A percentile compares a stretch with the other conserved stretches of the same genome.
Conservation (phyloP, 2,797 vertebrate genomes). For the Sebastes melanostomus region DNA sequence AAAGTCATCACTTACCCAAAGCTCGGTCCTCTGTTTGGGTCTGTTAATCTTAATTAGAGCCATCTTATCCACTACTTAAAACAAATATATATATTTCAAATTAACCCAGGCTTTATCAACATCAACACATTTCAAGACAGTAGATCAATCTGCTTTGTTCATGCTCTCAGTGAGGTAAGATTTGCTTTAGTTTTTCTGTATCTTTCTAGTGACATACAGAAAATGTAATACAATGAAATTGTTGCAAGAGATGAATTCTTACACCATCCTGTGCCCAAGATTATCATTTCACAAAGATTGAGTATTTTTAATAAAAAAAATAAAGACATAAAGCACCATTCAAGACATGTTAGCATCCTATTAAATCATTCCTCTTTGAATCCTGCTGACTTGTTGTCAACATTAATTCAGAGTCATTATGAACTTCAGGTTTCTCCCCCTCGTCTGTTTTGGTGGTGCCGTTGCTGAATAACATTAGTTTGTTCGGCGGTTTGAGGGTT, state of each 20-base stretch:
- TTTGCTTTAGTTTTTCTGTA: not conserved
- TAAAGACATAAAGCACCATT: not conserved
- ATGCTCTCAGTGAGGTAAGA: not conserved
- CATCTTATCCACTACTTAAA: not conserved
- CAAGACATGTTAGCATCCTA: not conserved
- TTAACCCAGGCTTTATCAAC: not conserved
- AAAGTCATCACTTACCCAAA: not conserved
- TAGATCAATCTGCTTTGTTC: not conserved
- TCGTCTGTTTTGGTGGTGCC: not conserved
- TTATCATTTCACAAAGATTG: not conserved
- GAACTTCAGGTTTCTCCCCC: not conserved
- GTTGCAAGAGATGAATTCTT: not conserved
- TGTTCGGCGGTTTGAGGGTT: not conserved
- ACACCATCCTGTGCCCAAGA: not conserved
- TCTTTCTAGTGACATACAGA: not conserved
- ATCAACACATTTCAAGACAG: not conserved
- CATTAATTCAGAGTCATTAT: conserved; percentile 18
- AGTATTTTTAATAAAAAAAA: not conserved
- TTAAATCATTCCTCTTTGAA: not conserved
- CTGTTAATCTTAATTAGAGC: not conserved
- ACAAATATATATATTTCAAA: no score
- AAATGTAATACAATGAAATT: not conserved
- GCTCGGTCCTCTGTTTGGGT: not conserved
- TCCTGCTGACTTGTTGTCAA: not conserved
- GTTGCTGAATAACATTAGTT: not conserved